Evolutionary conservation across 2,797 vertebrate species (phyloP), one percentile per base, ranked within the genome.

Genomic region (Myotis planiceps): DNA sequence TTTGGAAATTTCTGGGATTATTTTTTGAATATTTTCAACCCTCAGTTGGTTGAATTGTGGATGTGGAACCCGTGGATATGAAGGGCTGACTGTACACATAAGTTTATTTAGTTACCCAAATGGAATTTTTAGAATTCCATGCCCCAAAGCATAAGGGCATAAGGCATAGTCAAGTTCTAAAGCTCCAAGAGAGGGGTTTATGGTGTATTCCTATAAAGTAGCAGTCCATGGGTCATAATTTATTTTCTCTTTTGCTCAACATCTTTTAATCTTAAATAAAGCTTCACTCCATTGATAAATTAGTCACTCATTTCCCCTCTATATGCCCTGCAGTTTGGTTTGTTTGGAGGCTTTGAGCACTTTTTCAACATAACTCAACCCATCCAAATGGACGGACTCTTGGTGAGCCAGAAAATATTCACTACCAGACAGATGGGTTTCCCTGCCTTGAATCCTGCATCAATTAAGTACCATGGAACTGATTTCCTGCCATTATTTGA

Each of bases 261-360:
- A 68, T 16, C n/a, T 94, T 97, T 87, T 66, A 82, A 85, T 74
- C 16, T 84, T 88, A 90, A 71, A 80, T 84, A 91, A 90, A 92
- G 13, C 16, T 89, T 85, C 19, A 42, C 82, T 94, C 32, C 14
- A 66, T 53, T 78, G 69, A 80, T 39, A 74, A 82, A 65, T 74
- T 79, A 92, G 60, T 89, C 29, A 68, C 55, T 80, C 18, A 39
- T 47, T 90, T 49, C 7, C 25, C 5, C 13, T 47, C 55, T 88
- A 75, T 39, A 74, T 39, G 23, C 19, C 55, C 60, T 94, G 42
- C 0, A 55, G 47, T 92, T 79, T 42, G 29, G 16, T 85, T 90
- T 53, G 4, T 45, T 88, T 89, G 25, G 72, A 93, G 53, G 69
- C 34, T 55, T 1, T 74, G 68, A 60, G 32, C 9, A 32, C 18